These are phyloP conservation scores for Bellardia pandia DNA, from an alignment of 2,888 invertebrate species.

Conservation along the genomic window DNA sequence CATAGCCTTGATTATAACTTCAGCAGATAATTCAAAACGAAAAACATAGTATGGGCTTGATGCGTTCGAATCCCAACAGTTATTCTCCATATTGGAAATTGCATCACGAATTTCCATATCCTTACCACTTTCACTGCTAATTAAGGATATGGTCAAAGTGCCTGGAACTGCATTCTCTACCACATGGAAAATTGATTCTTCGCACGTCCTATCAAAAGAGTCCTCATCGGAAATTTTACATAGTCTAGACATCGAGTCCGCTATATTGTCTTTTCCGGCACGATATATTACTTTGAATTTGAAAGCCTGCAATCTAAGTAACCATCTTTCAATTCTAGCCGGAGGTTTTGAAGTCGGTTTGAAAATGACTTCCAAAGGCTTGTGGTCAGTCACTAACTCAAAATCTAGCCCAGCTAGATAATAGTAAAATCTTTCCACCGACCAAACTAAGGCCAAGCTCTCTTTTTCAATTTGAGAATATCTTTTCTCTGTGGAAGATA, in stretches of 20 bases:
- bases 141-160: too few relatives aligned
- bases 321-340: too few relatives aligned
- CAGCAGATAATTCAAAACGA: conserved; percentile 54
- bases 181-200: too few relatives aligned
- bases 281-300: too few relatives aligned
- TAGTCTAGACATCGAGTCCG: too few relatives aligned
- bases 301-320: too few relatives aligned
- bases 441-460: too few relatives aligned
- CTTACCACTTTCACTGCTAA: conserved; percentile 43
- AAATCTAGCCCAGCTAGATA: conserved; percentile 65
- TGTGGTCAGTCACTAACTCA: conserved; percentile 52
- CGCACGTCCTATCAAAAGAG: too few relatives aligned
- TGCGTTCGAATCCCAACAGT: conserved; percentile 45
- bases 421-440: conserved; percentile 70
- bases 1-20: conserved; percentile 60
- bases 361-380: conserved; percentile 46
- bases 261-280: too few relatives aligned
- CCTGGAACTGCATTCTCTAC: too few relatives aligned
- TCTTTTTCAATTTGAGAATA: conserved; percentile 73
- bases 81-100: conserved; percentile 55
- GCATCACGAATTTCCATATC: conserved; percentile 53
- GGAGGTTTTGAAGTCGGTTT: conserved; percentile 56
- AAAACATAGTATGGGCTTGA: conserved; percentile 54
- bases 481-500: conserved; percentile 61
- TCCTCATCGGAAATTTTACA: too few relatives aligned